Evolutionary conservation across 2,113 vertebrate genomes (phyloP).

Genomic region (Neodon shergylaensis): DNA sequence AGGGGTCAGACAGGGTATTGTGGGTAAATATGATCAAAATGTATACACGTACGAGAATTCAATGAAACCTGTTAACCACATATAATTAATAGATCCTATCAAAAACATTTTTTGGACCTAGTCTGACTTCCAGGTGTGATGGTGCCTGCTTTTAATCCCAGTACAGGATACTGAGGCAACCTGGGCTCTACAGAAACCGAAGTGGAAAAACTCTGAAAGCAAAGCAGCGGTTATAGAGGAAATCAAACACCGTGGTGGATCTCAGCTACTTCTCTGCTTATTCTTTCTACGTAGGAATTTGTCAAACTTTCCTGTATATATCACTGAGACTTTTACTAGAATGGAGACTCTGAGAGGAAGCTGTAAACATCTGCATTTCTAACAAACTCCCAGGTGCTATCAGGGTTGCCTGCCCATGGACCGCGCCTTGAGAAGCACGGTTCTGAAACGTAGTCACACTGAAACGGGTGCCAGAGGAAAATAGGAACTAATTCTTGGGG

Average conservation of each 20-base stretch:
- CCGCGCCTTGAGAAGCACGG: not conserved
- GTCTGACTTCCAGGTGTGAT: not conserved
- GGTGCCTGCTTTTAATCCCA: not conserved
- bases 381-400: not conserved
- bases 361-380: not conserved
- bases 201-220: not conserved
- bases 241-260: not conserved
- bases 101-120: not conserved
- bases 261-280: not conserved
- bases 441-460: not conserved
- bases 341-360: not conserved
- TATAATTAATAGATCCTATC: not conserved
- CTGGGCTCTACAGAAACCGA: not conserved
- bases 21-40: not conserved
- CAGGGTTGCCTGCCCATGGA: not conserved
- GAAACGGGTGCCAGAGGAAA: not conserved
- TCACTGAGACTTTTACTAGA: not conserved
- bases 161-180: not conserved
- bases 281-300: slow-evolving; percentile 17
- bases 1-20: not conserved
- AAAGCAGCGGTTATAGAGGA: not conserved
- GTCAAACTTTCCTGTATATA: not conserved
- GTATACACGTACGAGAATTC: not conserved
- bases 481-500: not conserved
- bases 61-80: not conserved